Conservation (phyloP, 2,113 vertebrate species). For the Gobio gobio region DNA sequence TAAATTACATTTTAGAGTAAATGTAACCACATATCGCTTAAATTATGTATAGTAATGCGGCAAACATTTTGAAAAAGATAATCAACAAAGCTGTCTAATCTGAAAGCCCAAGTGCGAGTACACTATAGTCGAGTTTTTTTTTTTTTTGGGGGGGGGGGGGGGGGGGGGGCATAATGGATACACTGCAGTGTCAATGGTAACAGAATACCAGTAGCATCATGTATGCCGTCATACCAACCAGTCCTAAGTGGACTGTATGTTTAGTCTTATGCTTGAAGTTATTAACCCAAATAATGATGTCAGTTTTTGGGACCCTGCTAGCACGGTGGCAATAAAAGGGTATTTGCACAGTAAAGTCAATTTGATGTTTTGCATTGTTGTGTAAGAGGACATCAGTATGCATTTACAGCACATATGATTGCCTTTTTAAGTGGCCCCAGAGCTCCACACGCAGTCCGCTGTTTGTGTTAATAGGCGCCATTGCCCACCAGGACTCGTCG, state of each 20-base stretch:
- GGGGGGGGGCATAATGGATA: no score
- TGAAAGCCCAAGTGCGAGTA: no score
- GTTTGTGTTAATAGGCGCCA: constrained; percentile 42
- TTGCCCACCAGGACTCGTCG: constrained; percentile 23
- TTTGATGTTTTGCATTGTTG: not conserved
- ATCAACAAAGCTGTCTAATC: no score
- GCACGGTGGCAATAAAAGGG: not conserved
- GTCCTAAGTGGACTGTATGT: not conserved
- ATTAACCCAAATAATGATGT: not conserved
- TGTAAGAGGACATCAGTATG: not conserved
- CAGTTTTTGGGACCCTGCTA: not conserved
- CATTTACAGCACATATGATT: constrained; percentile 1
- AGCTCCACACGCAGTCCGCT: not conserved
- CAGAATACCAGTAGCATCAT: no score
- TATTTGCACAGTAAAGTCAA: not conserved
- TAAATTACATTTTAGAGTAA: no score
- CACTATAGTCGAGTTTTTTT: no score
- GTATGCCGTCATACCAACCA: not conserved
- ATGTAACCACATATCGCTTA: no score
- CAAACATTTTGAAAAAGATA: no score
- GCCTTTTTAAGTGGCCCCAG: constrained; percentile 27
- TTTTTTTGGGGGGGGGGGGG: no score
- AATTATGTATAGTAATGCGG: no score
- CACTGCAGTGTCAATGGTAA: no score
- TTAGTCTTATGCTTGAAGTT: constrained; percentile 2